These are phyloP conservation scores for Epinephelus lanceolatus DNA, from an alignment of 2,113 vertebrate species.

Conservation along the genomic window DNA sequence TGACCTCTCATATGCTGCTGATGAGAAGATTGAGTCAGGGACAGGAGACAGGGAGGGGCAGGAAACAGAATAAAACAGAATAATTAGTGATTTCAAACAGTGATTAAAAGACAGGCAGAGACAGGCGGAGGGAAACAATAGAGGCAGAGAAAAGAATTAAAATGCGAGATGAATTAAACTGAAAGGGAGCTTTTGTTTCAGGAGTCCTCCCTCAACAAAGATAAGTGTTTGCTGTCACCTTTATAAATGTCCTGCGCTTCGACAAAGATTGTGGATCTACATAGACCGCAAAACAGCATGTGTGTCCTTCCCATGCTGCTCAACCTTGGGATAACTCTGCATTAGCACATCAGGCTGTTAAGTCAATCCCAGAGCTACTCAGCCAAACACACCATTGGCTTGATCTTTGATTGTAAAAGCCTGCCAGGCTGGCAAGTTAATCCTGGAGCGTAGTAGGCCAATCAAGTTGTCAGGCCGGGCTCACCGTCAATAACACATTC, in stretches of 20 bases:
- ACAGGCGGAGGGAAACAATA: constrained; percentile 39
- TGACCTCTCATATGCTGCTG: constrained; percentile 57
- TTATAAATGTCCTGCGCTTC: constrained; percentile 13
- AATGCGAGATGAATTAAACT: constrained; percentile 20
- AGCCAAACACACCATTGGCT: constrained; percentile 75
- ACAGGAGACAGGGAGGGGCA: background rate
- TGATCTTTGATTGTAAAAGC: constrained; percentile 80
- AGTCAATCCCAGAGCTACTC: constrained; percentile 81
- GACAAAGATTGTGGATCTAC: constrained; percentile 46
- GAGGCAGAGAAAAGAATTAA: constrained; percentile 22
- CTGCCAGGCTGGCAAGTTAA: constrained; percentile 77
- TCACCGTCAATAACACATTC: constrained; percentile 74
- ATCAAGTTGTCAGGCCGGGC: constrained; percentile 76
- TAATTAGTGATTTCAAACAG: constrained; percentile 60
- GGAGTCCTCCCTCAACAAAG: constrained; percentile 1
- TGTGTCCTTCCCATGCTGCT: constrained; percentile 64
- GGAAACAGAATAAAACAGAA: constrained; percentile 38
- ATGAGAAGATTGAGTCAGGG: constrained; percentile 63
- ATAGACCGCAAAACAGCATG: constrained; percentile 44
- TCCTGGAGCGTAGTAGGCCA: constrained; percentile 69
- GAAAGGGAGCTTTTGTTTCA: constrained; percentile 36
- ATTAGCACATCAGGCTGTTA: constrained; percentile 79
- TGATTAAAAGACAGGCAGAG: constrained; percentile 53
- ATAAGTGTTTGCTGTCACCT: constrained; percentile 49
- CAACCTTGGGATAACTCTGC: constrained; percentile 81